phyloP scores from a whole-genome alignment of 35 echinoderm and acorn worm species.

The Lytechinus pictus region DNA sequence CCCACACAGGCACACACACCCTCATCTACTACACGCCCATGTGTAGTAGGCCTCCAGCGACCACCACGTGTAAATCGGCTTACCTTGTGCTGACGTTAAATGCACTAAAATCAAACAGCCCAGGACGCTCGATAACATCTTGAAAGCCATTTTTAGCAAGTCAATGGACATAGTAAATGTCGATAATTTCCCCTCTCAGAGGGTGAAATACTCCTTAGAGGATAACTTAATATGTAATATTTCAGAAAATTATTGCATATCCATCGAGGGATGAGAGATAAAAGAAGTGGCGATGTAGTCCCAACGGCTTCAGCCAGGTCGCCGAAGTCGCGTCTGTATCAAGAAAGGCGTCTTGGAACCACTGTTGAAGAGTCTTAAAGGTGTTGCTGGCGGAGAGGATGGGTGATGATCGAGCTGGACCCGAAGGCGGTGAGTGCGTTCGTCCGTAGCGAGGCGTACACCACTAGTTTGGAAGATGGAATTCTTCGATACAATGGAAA shows the following conservation, averaged over 20 bases:
- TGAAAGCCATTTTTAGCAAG: not conserved
- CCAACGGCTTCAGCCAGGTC: not conserved
- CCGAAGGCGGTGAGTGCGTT: not conserved
- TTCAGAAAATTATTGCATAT: slow-evolving; percentile 3
- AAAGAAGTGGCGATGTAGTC: not conserved
- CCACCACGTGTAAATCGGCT: not conserved
- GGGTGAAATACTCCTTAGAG: not conserved
- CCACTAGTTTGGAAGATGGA: not conserved
- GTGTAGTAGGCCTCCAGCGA: not conserved
- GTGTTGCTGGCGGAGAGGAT: not conserved
- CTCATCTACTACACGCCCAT: not conserved
- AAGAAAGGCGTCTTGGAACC: not conserved
- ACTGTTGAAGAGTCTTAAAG: not conserved
- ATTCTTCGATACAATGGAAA: not conserved
- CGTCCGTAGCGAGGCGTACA: not conserved
- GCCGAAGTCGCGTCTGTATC: not conserved
- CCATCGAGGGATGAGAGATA: not conserved
- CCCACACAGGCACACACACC: not conserved
- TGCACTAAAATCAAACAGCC: not conserved
- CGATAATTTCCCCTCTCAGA: not conserved
- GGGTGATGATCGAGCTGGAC: not conserved
- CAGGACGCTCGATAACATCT: not conserved
- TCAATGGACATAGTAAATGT: not conserved
- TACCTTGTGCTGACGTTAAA: not conserved
- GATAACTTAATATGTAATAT: not conserved